These are phyloP conservation scores for Eustalomyia histrio DNA, from an alignment of 2,888 invertebrate genomes.

Conservation along the genomic window DNA sequence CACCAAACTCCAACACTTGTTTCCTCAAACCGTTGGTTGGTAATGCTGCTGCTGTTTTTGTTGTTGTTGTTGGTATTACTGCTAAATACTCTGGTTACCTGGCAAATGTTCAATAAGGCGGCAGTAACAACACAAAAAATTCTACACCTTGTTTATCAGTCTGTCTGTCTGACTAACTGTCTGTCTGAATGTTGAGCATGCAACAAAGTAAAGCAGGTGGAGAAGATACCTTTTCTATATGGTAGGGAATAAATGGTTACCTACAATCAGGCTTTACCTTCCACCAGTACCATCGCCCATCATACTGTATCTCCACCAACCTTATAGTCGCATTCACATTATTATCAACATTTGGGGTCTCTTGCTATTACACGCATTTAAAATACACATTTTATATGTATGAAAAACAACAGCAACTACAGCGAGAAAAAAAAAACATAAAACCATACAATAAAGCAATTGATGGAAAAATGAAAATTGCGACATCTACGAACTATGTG, in stretches of 20 bases:
- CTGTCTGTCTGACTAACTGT: background rate
- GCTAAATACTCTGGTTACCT: conserved; percentile 39
- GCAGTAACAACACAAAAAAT: conserved; percentile 8
- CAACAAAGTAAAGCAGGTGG: conserved; percentile 44
- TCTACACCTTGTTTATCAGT: conserved; percentile 20
- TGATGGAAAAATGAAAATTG: conserved; percentile 62
- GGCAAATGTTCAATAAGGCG: background rate
- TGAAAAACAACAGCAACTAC: conserved; percentile 21
- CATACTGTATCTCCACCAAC: conserved; percentile 11
- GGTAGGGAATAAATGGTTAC: conserved; percentile 20
- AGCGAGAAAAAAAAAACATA: conserved; percentile 32
- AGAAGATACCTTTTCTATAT: conserved; percentile 20
- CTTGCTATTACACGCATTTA: conserved; percentile 55
- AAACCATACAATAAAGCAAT: conserved; percentile 52
- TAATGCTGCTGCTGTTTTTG: conserved; percentile 35
- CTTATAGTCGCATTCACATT: conserved; percentile 15
- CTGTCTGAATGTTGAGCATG: conserved; percentile 13
- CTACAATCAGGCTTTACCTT: conserved; percentile 12
- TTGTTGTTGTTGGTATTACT: conserved; percentile 52
- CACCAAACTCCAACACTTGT: conserved; percentile 34
- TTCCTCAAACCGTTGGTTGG: conserved; percentile 31
- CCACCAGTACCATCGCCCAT: background rate
- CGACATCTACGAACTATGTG: conserved; percentile 50
- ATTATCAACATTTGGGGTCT: conserved; percentile 31
- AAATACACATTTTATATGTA: conserved; percentile 24